Base-by-base conservation (phyloP, 2,797 vertebrate genomes). In the Philypnodon macrostomus region DNA sequence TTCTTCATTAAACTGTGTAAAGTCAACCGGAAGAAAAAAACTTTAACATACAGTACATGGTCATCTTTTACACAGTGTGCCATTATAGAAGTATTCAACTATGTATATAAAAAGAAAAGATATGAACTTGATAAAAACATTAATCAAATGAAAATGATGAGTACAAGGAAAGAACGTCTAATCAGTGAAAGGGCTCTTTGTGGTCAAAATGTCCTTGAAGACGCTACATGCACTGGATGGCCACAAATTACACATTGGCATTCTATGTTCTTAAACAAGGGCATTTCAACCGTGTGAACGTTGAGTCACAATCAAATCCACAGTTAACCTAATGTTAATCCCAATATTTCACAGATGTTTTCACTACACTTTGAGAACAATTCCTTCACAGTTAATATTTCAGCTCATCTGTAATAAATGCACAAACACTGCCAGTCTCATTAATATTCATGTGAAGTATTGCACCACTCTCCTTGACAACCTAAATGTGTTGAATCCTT, bases 401-500 rank as follows among this genome's bases (percentile, higher is more conserved):
- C 15, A 7, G 26, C 41, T 44, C 11, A 18, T 18, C 26, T 18
- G 14, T 30, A 12, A 17, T 31, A 30, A 7, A 18, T 18, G 17
- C 41, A n/a, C 9, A 29, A 29, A 5, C 21, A 10, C n/a, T 15
- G 17, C 2, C 44, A 7, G 26, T 21, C 44, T 33, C 18, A 8
- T 47, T 47, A 14, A 46, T 30, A 34, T 47, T 47, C 44, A n/a
- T 14, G 34, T 15, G 19, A n/a, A 46, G 17, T 18, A 7, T 46
- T 13, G 13, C 26, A 32, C 17, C 17, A 19, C 42, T 32, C 11
- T 29, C 17, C n/a, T n/a, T n/a, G n/a, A n/a, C n/a, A n/a, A n/a
- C n/a, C n/a, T n/a, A n/a, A n/a, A n/a, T 46, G 42, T 8, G n/a
- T 19, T 34, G 18, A 34, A 47, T 34, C n/a, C 34, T 47, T 33